These are phyloP conservation scores for Hyles vespertilio DNA, from an alignment of 1,140 invertebrate genomes.

Conservation along the genomic window DNA sequence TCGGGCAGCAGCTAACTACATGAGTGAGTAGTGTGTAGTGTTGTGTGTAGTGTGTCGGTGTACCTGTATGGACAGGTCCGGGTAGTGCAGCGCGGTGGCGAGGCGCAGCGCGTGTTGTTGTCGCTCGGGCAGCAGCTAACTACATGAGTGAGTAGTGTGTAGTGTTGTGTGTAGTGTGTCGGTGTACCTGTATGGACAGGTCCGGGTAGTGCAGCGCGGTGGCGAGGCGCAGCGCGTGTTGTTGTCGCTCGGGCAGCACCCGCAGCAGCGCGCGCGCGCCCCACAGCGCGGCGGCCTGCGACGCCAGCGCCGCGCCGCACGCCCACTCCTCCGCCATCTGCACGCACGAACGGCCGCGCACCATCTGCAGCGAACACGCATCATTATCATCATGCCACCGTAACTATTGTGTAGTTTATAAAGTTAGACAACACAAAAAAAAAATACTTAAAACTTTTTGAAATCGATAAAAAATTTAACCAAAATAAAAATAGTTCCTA, in stretches of 20 bases:
- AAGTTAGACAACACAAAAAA: no score
- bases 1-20: no score
- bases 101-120: no score
- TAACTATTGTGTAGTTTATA: no score
- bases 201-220: constrained; percentile 79
- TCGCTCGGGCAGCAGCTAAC: no score
- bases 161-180: no score
- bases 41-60: no score
- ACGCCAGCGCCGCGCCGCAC: constrained; percentile 74
- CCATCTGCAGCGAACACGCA: constrained; percentile 64
- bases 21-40: no score
- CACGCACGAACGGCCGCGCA: constrained; percentile 77
- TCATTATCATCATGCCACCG: no score
- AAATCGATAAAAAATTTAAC: neutral
- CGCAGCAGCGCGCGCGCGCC: constrained; percentile 83
- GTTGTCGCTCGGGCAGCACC: constrained; percentile 78
- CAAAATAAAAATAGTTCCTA: constrained; percentile 1
- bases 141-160: neutral
- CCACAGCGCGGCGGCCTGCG: constrained; percentile 83
- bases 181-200: constrained; percentile 76
- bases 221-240: constrained; percentile 79
- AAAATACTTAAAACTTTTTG: no score
- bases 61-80: no score
- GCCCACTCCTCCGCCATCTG: constrained; percentile 86
- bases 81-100: no score